Evolutionary conservation across 2,113 vertebrate genomes (phyloP).

Genomic region (Eurystomus gularis): DNA sequence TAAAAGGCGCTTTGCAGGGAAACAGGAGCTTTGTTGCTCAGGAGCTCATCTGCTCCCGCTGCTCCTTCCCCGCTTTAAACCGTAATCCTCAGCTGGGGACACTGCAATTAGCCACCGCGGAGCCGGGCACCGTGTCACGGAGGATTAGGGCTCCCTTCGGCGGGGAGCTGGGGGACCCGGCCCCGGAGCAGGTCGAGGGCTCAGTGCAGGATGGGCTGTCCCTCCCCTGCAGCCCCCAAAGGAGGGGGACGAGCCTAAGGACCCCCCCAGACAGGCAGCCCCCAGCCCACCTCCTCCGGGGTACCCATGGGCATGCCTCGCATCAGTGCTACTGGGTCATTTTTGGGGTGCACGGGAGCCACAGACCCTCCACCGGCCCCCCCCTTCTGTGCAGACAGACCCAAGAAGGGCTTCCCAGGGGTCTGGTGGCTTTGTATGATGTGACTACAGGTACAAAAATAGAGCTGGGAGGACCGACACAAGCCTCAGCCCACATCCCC

Average conservation of each 20-base stretch:
- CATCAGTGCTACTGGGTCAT: neutral
- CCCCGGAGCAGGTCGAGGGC: fast-evolving
- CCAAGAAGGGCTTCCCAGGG: neutral
- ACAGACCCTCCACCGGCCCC: fast-evolving
- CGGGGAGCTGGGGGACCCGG: neutral
- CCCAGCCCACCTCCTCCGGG: neutral
- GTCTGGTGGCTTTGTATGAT: fast-evolving
- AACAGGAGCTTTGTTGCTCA: constrained; percentile 57
- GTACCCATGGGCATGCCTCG: neutral
- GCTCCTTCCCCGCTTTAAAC: constrained; percentile 62
- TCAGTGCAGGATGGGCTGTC: neutral
- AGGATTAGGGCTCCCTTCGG: constrained; percentile 19
- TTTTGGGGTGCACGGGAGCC: neutral
- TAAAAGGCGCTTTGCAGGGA: constrained; percentile 51
- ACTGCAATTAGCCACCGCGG: constrained; percentile 50
- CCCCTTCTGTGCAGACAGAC: fast-evolving
- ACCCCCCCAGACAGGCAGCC: neutral
- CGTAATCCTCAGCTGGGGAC: constrained; percentile 58
- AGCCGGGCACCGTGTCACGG: neutral
- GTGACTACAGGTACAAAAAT: neutral
- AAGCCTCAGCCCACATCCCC: neutral
- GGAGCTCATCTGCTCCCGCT: constrained; percentile 66
- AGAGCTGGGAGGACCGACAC: neutral
- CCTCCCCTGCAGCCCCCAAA: neutral
- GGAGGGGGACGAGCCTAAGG: neutral